Evolutionary conservation across 2,797 vertebrate species (phyloP), one percentile per base, ranked within the genome.

Genomic region (Selene dorsalis): DNA sequence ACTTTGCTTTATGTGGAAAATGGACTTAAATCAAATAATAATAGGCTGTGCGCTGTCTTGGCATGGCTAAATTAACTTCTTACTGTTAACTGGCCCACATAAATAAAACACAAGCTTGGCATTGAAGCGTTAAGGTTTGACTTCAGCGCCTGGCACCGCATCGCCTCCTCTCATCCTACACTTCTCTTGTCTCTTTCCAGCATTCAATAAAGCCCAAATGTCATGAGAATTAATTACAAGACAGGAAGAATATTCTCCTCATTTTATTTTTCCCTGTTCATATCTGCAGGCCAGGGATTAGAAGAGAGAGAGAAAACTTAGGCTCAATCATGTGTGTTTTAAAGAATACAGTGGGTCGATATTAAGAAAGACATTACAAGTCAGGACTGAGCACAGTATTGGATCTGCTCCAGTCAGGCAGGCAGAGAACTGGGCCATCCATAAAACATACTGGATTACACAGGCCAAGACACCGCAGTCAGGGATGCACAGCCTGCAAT

Each of bases 21-120:
- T 71, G 43, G 67, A 77, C 66, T 65, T 69, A 69, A 80, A 86
- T 87, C 45, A 85, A 84, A 86, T 74, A 80, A 80, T 70, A 84
- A 83, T 16, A 79, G 48, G 41, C 72, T 60, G 58, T 59, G 53
- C 47, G 50, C 61, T 59, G 48, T 64, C 73, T 79, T 78, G 63
- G 47, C 69, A 48, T 38, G 75, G 77, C 75, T 67, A 56, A 90
- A 88, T 83, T 41, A 77, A 77, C 73, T 84, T 83, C 41, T n/a
- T 35, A 22, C 43, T 52, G 50, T 73, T 77, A 50, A 80, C 66
- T 63, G 75, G 62, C 61, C 60, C 72, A 75, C 55, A 80, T 84
- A 79, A 69, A 83, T 78, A 68, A 78, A 84, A 78, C 48, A 70
- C 72, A 66, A 7, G 55, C 67, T 59, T 73, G 66, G 66, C 48